Percentiles rank a stretch among this genome's conserved stretches.
phyloP scores from a whole-genome alignment of 2,113 vertebrate species.

The Chloropsis cyanopogon region DNA sequence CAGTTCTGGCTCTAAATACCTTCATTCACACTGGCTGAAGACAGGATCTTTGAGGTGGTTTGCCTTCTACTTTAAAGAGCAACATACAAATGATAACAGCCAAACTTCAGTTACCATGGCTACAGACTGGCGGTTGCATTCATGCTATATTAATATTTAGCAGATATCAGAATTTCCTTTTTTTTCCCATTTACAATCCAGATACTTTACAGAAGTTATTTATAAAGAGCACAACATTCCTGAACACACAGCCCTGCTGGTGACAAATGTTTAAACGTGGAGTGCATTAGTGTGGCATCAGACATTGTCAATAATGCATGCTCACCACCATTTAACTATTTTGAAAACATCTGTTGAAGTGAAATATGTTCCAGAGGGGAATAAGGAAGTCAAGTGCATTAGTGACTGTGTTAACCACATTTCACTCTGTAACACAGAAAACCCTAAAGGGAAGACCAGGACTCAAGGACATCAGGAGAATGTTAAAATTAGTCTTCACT shows the following conservation, averaged over 20 bases:
- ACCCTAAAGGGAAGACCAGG: background rate
- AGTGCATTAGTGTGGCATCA: slow-evolving; percentile 66
- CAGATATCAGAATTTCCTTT: background rate
- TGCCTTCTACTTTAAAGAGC: background rate
- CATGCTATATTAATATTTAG: slow-evolving; percentile 38
- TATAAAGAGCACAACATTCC: slow-evolving; percentile 55
- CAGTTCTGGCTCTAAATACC: background rate
- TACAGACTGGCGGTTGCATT: background rate
- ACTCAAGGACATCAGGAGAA: background rate
- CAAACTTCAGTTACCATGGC: background rate
- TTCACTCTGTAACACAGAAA: slow-evolving; percentile 7
- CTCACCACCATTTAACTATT: slow-evolving; percentile 71
- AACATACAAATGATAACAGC: background rate
- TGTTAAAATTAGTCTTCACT: background rate
- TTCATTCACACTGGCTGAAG: background rate
- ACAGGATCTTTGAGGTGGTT: background rate
- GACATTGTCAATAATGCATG: slow-evolving; percentile 75
- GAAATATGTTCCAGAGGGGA: slow-evolving; percentile 62
- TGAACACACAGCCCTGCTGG: slow-evolving; percentile 32
- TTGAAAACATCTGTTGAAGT: slow-evolving; percentile 75
- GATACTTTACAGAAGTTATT: slow-evolving; percentile 37
- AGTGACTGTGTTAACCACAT: slow-evolving; percentile 40
- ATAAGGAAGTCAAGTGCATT: slow-evolving; percentile 54
- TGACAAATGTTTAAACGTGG: slow-evolving; percentile 62
- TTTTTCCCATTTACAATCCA: background rate